Evolutionary conservation across 2,113 vertebrate genomes (phyloP), one percentile per base, ranked within the genome.

Genomic region (Ictalurus furcatus): DNA sequence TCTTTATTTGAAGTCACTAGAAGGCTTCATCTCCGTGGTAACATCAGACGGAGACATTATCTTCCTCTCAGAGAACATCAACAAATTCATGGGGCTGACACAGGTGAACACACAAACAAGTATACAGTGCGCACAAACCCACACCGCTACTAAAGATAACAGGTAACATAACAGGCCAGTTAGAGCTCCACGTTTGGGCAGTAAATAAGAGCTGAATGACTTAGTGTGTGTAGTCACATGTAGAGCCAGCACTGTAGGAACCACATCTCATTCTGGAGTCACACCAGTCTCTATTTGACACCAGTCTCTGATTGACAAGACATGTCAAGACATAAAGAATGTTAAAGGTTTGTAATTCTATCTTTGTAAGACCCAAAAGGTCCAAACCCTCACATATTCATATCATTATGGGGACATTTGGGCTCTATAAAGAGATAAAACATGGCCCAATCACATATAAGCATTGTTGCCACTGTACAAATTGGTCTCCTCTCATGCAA

Each of bases 11-110:
- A 99, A 98, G 92, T 97, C 98, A 92, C 95, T 99, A 94, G 98
- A 99, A 93, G 98, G 98, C 85, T 99, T 99, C 94, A 92, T 99
- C 92, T 97, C 97, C 0, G 97, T 99, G 94, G 97, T 99, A 92
- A 99, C 98, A 58, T 97, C 98, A 65, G 98, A 99, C 78, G 98
- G 98, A n/a, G 98, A 99, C 94, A 98, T 99, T 94, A 97, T 99
- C 94, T 99, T 99, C 92, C 93, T 99, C 92, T 99, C 98, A 0
- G 98, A 99, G 94, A 99, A 99, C 94, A 97, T 99, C 96, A 98
- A 95, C 97, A 99, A 99, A 92, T 98, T 98, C 91, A 97, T 99
- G 97, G 98, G 98, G 85, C 97, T 99, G 85, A 98, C 98, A 34
- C 98, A 99, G 98, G 98, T 99, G 79, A 90, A 89, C 44, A 44